These are phyloP conservation scores for Lithobates pipiens DNA, from an alignment of 2,797 vertebrate genomes.

Conservation along the genomic window DNA sequence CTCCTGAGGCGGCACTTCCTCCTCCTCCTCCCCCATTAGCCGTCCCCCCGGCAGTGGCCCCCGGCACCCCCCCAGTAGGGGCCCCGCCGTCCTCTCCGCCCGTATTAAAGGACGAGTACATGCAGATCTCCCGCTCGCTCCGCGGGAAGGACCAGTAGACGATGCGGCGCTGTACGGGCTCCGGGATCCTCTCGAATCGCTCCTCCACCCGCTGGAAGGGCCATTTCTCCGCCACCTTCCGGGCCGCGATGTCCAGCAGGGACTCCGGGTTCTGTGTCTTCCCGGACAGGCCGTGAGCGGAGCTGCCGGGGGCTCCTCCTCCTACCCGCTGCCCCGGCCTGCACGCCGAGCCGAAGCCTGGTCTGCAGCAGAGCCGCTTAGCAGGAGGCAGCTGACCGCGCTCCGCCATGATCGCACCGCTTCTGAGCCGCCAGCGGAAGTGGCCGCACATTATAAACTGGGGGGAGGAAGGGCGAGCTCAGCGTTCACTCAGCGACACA, in stretches of 20 bases:
- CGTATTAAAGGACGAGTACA: conserved; percentile 95
- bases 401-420: conserved; percentile 98
- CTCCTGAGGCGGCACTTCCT: conserved; percentile 52
- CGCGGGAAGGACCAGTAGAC: conserved; percentile 97
- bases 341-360: conserved; percentile 83
- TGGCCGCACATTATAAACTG: conserved; percentile 88
- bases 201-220: conserved; percentile 95
- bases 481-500: conserved; percentile 51
- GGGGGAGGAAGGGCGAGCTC: conserved; percentile 63
- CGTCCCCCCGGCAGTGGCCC: conserved; percentile 62
- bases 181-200: conserved; percentile 94
- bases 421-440: conserved; percentile 92
- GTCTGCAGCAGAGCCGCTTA: conserved; percentile 95
- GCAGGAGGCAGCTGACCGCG: conserved; percentile 91
- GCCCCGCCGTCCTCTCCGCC: conserved; percentile 82
- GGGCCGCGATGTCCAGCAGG: conserved; percentile 91
- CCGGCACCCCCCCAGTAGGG: conserved; percentile 65
- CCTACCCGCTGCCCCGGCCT: conserved; percentile 86
- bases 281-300: conserved; percentile 79
- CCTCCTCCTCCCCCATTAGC: conserved; percentile 43
- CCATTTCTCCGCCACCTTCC: conserved; percentile 95
- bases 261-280: conserved; percentile 89
- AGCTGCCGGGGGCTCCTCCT: conserved; percentile 75
- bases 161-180: conserved; percentile 93
- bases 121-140: conserved; percentile 94